Conservation (phyloP, 2,113 vertebrate species). For the Malurus cyaneus region DNA sequence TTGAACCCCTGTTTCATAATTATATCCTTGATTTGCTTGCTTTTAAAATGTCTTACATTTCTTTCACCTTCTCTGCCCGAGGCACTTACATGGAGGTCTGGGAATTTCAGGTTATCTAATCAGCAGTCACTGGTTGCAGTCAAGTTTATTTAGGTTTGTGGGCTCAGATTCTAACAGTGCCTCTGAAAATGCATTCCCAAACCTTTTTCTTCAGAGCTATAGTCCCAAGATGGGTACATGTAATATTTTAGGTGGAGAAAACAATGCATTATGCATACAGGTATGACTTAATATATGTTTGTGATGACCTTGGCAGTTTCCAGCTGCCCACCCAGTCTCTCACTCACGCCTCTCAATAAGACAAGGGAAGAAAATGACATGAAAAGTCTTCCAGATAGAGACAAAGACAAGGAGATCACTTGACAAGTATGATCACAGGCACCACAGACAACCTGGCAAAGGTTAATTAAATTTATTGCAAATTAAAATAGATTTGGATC, state of each 20-base stretch:
- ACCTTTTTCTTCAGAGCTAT: background rate
- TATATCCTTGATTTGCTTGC: background rate
- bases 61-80: background rate
- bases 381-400: background rate
- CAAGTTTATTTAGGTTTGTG: background rate
- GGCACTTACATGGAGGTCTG: background rate
- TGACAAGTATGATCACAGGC: background rate
- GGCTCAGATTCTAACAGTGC: background rate
- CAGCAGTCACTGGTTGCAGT: background rate
- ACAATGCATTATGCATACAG: background rate
- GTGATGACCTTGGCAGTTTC: background rate
- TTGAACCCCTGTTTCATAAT: background rate
- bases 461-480: background rate
- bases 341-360: background rate
- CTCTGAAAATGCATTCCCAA: background rate
- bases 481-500: background rate
- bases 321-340: background rate
- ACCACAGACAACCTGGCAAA: rapidly evolving
- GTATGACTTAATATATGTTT: background rate
- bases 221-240: background rate
- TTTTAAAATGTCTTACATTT: background rate
- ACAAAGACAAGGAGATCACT: background rate
- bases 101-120: background rate
- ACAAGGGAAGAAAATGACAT: background rate
- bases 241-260: background rate